phyloP scores from a whole-genome alignment of 2,113 vertebrate genomes.

The Zosterops japonicus region DNA sequence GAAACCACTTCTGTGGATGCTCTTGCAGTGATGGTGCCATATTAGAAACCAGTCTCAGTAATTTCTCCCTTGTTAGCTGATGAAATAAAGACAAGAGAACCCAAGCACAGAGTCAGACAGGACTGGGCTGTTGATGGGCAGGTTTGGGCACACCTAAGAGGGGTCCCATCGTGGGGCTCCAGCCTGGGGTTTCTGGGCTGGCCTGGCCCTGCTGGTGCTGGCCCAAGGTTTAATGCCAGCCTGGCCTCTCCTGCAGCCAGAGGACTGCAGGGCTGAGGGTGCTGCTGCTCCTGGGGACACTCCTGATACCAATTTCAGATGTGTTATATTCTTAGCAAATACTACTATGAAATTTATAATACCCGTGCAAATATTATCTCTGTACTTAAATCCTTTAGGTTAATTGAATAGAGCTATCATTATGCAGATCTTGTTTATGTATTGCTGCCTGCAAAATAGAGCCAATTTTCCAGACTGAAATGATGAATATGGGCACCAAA shows the following conservation, averaged over 20 bases:
- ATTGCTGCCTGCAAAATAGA: conserved; percentile 29
- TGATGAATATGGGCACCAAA: conserved; percentile 9
- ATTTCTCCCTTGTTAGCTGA: not conserved
- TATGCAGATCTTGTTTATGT: conserved; percentile 24
- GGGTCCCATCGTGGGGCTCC: not conserved
- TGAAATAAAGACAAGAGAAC: not conserved
- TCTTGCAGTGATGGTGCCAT: rapidly evolving
- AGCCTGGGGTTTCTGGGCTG: not conserved
- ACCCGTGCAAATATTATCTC: conserved; percentile 19
- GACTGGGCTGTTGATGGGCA: not conserved
- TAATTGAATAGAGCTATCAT: conserved; percentile 25
- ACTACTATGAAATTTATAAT: not conserved
- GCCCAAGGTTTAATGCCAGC: rapidly evolving
- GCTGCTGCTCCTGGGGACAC: not conserved
- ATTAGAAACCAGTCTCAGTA: not conserved
- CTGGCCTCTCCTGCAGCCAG: not conserved
- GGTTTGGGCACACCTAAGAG: not conserved
- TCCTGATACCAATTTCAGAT: not conserved
- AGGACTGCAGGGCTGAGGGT: not conserved
- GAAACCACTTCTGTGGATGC: not conserved
- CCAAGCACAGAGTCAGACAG: not conserved
- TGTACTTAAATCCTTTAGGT: conserved; percentile 8
- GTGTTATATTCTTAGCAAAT: not conserved
- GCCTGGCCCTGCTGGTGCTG: rapidly evolving
- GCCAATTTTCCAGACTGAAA: not conserved